Base-by-base conservation (phyloP, 2,888 invertebrate species). In the Lottia scabra region DNA sequence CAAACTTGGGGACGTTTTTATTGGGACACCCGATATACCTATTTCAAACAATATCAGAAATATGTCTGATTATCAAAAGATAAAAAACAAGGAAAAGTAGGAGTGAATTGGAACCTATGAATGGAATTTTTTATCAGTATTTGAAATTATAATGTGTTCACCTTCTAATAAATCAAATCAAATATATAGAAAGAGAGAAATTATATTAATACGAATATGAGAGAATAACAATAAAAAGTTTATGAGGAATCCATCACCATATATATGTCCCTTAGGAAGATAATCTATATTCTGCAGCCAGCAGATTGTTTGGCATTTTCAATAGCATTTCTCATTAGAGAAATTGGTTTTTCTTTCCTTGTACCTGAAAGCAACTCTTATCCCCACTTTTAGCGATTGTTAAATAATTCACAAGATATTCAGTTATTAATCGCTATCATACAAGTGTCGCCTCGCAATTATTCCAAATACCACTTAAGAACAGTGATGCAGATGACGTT, bases 381-480 rank as follows among this genome's bases (percentile, higher is more conserved):
- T 23, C 56, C 56, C 19, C 23, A 23, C 19, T 23, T 56, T 56
- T 56, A 56, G 19, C 19, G 23, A 56, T 56, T 56, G 56, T 70
- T 70, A 66, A 70, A 70, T 70, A 65, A 70, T 70, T 70, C 70
- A 70, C 70, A 70, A 70, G 38, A 65, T 70, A 69, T 63, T 69
- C 65, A 44, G 70, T 70, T 70, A 70, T 70, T 70, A 70, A 70
- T 70, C 62, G 70, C 66, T 66, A 64, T 70, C 70, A 66, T 23
- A 64, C 65, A 70, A 45, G 38, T 70, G 46, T 46, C 70, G 66
- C 65, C 65, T 70, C 65, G 48, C 70, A 70, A 70, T 70, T 65
- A 70, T 70, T 65, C 26, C 65, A 64, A 70, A 70, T 66, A 70
- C 65, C 70, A 70, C 70, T 70, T 70, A 70, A 70, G 65, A 66